Evolutionary conservation across 2,797 vertebrate genomes (phyloP).

Genomic region (Argya squamiceps): DNA sequence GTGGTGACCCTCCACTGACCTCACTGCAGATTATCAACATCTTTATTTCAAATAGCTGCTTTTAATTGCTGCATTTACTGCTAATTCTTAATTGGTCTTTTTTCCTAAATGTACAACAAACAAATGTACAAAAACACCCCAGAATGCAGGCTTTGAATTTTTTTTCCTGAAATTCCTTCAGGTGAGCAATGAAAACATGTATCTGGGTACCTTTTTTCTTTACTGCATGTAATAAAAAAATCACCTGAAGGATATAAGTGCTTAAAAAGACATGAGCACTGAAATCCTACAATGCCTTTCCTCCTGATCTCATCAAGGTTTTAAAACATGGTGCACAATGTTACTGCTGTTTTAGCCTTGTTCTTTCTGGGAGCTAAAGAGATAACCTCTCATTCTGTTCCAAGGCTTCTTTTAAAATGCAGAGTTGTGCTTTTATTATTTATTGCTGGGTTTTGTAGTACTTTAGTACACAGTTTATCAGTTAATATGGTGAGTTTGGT

Average conservation of each 20-base stretch:
- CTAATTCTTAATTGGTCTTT: neutral
- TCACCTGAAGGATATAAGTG: neutral
- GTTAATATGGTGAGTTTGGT: neutral
- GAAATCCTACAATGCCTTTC: neutral
- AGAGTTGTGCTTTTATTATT: conserved; percentile 29
- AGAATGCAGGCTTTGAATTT: neutral
- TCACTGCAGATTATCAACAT: neutral
- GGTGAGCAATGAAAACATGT: neutral
- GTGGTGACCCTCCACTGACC: neutral
- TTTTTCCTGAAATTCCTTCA: neutral
- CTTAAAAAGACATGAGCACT: neutral
- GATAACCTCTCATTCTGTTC: neutral
- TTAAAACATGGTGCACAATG: neutral
- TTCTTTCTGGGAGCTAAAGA: neutral
- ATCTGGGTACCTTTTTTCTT: neutral
- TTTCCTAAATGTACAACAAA: neutral
- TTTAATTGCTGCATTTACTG: neutral
- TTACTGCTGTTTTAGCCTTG: neutral
- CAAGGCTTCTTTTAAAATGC: neutral
- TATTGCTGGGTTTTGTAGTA: neutral
- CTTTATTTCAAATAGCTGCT: neutral
- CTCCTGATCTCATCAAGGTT: neutral
- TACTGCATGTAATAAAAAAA: neutral
- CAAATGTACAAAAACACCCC: neutral
- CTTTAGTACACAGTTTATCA: neutral